Base-by-base conservation (phyloP, 2,113 vertebrate species). In the Varanus salvator region DNA sequence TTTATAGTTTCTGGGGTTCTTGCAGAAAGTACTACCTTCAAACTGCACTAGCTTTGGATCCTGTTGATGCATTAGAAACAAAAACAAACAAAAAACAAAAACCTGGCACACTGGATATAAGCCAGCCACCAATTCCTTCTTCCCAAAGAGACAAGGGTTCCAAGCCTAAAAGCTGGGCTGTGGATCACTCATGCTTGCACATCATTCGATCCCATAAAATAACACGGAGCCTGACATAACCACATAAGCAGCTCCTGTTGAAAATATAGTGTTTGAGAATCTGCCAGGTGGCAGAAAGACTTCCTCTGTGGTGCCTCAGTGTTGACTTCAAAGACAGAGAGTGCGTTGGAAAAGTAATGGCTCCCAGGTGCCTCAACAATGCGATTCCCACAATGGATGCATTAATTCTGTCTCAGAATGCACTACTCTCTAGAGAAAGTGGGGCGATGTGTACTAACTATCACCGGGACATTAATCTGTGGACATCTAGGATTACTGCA, bases 401-500 rank as follows among this genome's bases (percentile, higher is more conserved):
- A 12, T 1, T 52, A 14, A 8, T 0, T 29, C 84, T 19, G 31
- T 1, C 66, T 6, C 21, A 44, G 64, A 66, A 0, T 0, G 0
- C 44, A 84, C 0, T 57, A 29, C 54, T 68, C 1, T 3, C 78
- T 48, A 72, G 14, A 64, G 8, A 50, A 44, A 38, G 80, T 15
- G 3, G 38, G 81, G 25, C 31, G 29, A 0, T 0, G 14, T 3
- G 3, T 25, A 85, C 15, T 66, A 27, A 31, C 4, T 23, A 3
- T 0, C 0, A 5, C 27, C 15, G 34, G 8, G 0, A n/a, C 57
- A 71, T 3, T 52, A 23, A 60, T 57, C 66, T 57, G 12, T 34
- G 0, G 12, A n/a, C 8, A 1, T 0, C 2, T 31, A 34, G 1
- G 31, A 4, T 1, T 52, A 1, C 11, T 6, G 11, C 2, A 3